Base-by-base conservation (phyloP, 1,140 invertebrate genomes). In the Teleopsis dalmanni region DNA sequence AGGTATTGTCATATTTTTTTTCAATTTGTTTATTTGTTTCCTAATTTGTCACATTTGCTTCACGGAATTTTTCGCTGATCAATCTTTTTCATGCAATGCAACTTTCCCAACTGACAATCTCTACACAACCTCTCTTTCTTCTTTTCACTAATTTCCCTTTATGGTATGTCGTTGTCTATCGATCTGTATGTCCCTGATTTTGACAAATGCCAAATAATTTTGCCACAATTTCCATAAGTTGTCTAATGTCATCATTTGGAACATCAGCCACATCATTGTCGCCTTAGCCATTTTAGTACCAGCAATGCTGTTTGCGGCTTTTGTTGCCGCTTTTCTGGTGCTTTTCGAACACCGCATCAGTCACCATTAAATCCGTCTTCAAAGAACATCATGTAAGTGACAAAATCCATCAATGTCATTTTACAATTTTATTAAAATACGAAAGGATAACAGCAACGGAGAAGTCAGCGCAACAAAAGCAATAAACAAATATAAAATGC, bases 341-440 rank as follows among this genome's bases (percentile, higher is more conserved):
- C 13, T 29, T 29, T 29, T 29, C 13, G 7, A 13, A 29, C 13
- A 7, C 27, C 7, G 27, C 16, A 43, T 43, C 41, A 43, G 16
- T 43, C 41, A 29, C 31, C 27, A 43, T 43, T 43, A 43, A 13
- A 42, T 19, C 10, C 26, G 25, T 10, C 40, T 37, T 37, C 35
- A 37, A 19, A 19, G 25, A 21, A 43, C 14, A 43, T 22, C 26
- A 29, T 43, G 41, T 31, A 35, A 36, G 33, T 46, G 44, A 46
- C 44, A 46, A 46, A 46, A 46, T 25, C 33, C 44, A 46, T 46
- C 44, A 46, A 46, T 35, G 33, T 46, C 33, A 46, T 18, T 11
- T 35, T 46, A 22, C 44, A 46, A 36, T 46, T 46, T 46, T 46
- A 36, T 46, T 36, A 48, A 25, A 11, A 29, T 19, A 25, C 22